Evolutionary conservation across 1,140 invertebrate genomes (phyloP).

Genomic region (Drosophila erecta): DNA sequence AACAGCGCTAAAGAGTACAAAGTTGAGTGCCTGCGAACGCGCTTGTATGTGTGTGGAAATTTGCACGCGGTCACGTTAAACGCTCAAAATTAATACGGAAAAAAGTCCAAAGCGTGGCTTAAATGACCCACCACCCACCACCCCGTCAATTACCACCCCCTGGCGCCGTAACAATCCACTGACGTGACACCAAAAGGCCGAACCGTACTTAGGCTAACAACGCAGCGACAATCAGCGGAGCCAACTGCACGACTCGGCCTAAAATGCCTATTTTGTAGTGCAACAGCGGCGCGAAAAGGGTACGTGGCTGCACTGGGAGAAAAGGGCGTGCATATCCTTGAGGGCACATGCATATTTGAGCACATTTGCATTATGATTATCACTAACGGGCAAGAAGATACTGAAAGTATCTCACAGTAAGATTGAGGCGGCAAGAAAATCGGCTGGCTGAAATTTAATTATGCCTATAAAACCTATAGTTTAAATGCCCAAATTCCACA

Average conservation of each 20-base stretch:
- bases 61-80: slow-evolving; percentile 71
- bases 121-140: neutral
- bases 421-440: no score
- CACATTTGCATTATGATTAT: no score
- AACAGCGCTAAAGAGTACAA: slow-evolving; percentile 79
- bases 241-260: slow-evolving; percentile 21
- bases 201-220: slow-evolving; percentile 71
- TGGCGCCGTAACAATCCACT: slow-evolving; percentile 45
- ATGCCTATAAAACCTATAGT: no score
- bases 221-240: slow-evolving; percentile 35
- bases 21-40: slow-evolving; percentile 37
- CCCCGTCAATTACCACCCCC: neutral
- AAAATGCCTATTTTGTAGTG: slow-evolving; percentile 68
- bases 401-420: no score
- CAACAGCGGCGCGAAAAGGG: slow-evolving; percentile 18
- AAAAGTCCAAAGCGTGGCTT: slow-evolving; percentile 4
- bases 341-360: no score
- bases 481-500: no score
- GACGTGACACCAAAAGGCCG: slow-evolving; percentile 78
- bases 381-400: no score
- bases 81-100: slow-evolving; percentile 60
- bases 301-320: slow-evolving; percentile 1
- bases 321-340: neutral
- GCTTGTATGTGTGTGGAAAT: slow-evolving; percentile 25
- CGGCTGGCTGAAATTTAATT: no score